phyloP scores from a whole-genome alignment of 2,888 invertebrate genomes.

The Leptinotarsa juncta region DNA sequence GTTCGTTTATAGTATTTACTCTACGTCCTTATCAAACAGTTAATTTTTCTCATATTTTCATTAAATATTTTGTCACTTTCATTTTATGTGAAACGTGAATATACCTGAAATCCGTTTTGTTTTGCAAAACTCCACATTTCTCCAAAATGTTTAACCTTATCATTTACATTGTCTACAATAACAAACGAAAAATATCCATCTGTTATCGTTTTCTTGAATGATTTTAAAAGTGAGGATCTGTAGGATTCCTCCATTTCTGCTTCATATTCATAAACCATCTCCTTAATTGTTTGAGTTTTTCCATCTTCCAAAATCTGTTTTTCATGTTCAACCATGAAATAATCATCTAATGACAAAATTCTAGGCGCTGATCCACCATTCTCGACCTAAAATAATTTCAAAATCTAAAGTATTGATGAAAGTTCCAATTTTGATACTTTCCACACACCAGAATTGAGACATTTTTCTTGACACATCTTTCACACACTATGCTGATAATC shows the following conservation, averaged over 20 bases:
- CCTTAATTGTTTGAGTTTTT: slow-evolving; percentile 76
- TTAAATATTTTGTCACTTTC: too few species aligned
- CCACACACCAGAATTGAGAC: too few species aligned
- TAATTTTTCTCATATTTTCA: too few species aligned
- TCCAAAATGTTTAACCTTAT: slow-evolving; percentile 82
- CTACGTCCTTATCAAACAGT: too few species aligned
- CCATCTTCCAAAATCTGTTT: slow-evolving; percentile 78
- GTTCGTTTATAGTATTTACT: too few species aligned
- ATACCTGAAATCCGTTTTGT: slow-evolving; percentile 85
- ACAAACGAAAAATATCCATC: slow-evolving; percentile 94
- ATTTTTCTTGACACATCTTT: too few species aligned
- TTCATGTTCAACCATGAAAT: slow-evolving; percentile 91
- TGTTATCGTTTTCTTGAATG: slow-evolving; percentile 89
- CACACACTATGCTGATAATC: too few species aligned
- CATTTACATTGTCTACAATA: slow-evolving; percentile 92
- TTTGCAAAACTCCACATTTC: slow-evolving; percentile 91
- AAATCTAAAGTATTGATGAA: too few species aligned
- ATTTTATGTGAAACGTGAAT: slow-evolving; percentile 27
- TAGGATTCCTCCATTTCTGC: slow-evolving; percentile 85
- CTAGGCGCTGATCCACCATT: slow-evolving; percentile 90
- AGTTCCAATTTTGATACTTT: too few species aligned
- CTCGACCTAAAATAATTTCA: slow-evolving; percentile 69
- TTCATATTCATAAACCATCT: slow-evolving; percentile 91
- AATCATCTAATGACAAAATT: slow-evolving; percentile 94
- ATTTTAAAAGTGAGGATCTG: slow-evolving; percentile 83